Base-by-base conservation (phyloP, 2,113 vertebrate species). In the Eretmodus cyanostictus region DNA sequence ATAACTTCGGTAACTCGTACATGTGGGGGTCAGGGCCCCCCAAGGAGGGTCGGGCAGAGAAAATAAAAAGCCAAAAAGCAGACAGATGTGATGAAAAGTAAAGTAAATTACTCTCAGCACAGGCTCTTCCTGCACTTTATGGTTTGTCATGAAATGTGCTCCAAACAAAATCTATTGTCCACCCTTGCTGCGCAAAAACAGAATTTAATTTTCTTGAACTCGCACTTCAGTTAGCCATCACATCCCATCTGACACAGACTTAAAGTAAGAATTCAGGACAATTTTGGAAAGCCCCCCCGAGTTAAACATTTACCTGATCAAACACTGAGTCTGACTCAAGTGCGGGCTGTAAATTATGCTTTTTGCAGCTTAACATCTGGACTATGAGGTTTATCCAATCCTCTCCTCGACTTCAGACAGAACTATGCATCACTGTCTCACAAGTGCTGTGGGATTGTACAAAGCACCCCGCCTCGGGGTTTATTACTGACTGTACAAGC, bases 401-500 rank as follows among this genome's bases (percentile, higher is more conserved):
- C 13, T 71, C 79, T 59, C n/a, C 63, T 80, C 8, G 2, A 51
- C 29, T 81, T 91, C 82, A 82, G 38, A 61, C 79, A 68, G 27
- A 78, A 40, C 47, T 54, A 68, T 45, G 78, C 27, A 81, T 80
- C 87, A 86, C 4, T 85, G 59, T 89, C 80, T 85, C 29, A 36
- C 36, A 61, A 29, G 80, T 87, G 54, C 82, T 66, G 79, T 81
- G 78, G 68, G 86, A 85, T 61, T 34, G 17, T n/a, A 27, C 71
- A 54, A 89, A 89, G 86, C 85, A 85, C 86, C 61, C 5, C 36
- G 83, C 85, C 54, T 78, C 9, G 40, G 81, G 66, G 79, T 87
- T 94, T 92, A 90, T 83, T 86, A 59, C 84, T 16, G 27, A 45
- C 61, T 54, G 53, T 86, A 82, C 22, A 29, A 55, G 55, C 45